Evolutionary conservation across 2,113 vertebrate species (phyloP).

Genomic region (Hippocampus abdominalis): DNA sequence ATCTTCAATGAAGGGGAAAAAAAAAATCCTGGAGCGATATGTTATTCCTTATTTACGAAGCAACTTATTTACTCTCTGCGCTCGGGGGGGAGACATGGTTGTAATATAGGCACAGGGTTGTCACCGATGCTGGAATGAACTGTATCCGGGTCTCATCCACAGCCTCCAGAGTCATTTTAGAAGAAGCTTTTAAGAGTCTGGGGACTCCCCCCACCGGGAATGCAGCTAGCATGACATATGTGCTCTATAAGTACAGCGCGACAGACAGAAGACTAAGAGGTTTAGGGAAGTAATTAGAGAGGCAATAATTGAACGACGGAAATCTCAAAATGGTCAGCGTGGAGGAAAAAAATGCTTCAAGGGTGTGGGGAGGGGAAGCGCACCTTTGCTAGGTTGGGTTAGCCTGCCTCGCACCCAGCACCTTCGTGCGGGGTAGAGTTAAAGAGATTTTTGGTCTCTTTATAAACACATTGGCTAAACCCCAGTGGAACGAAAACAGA

Average conservation of each 20-base stretch:
- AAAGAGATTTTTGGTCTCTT: too few relatives aligned
- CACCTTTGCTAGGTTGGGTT: background rate
- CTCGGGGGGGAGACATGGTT: background rate
- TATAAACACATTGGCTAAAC: too few relatives aligned
- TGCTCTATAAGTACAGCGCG: conserved; percentile 4
- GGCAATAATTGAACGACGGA: conserved; percentile 29
- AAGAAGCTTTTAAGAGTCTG: conserved; percentile 19
- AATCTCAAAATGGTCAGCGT: conserved; percentile 25
- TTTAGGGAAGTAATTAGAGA: conserved; percentile 49
- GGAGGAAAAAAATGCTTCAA: conserved; percentile 30
- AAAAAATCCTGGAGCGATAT: conserved; percentile 63
- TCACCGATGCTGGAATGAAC: background rate
- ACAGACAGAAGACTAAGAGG: conserved; percentile 26
- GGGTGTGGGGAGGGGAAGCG: conserved; percentile 16
- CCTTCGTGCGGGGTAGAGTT: too few relatives aligned
- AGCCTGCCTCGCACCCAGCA: too few relatives aligned
- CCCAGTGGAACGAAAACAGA: too few relatives aligned
- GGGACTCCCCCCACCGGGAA: conserved; percentile 15
- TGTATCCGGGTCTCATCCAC: background rate
- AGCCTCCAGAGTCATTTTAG: conserved; percentile 1
- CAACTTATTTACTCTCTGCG: conserved; percentile 45
- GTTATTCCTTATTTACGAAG: conserved; percentile 64
- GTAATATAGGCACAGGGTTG: background rate
- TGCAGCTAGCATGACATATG: conserved; percentile 17
- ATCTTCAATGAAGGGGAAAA: conserved; percentile 62